Percentiles rank a stretch among this genome's conserved stretches.
These are phyloP conservation scores for Enteromius paludinosus DNA, from an alignment of 2,797 vertebrate genomes.

Conservation along the genomic window DNA sequence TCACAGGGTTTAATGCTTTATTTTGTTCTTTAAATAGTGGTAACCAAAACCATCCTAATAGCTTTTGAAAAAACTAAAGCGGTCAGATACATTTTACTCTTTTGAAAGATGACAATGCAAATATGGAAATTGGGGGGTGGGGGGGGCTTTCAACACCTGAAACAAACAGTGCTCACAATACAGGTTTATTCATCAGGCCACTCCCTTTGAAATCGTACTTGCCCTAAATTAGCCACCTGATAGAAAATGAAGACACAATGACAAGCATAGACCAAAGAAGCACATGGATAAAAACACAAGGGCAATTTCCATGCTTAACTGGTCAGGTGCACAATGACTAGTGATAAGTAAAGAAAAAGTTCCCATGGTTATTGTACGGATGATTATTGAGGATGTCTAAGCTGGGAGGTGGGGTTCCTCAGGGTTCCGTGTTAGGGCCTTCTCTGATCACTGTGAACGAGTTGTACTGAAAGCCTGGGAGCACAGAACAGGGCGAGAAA, in stretches of 20 bases:
- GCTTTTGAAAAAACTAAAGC: not conserved
- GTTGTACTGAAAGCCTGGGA: slow-evolving; percentile 74
- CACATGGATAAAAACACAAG: slow-evolving; percentile 20
- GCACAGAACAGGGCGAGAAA: slow-evolving; percentile 69
- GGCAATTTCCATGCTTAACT: slow-evolving; percentile 16
- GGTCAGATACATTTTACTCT: slow-evolving; percentile 12
- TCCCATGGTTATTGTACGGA: slow-evolving; percentile 68
- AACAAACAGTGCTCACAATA: slow-evolving; percentile 20
- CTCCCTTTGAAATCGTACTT: slow-evolving; percentile 29
- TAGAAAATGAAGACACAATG: slow-evolving; percentile 33
- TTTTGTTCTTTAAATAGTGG: not conserved
- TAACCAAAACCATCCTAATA: slow-evolving; percentile 4
- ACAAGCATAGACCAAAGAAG: slow-evolving; percentile 20
- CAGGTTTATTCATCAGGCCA: slow-evolving; percentile 16
- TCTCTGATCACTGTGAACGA: slow-evolving; percentile 79
- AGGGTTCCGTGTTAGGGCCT: slow-evolving; percentile 71
- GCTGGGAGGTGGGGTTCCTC: slow-evolving; percentile 69
- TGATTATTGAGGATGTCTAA: slow-evolving; percentile 67
- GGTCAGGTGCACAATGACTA: slow-evolving; percentile 25
- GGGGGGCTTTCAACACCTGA: not conserved
- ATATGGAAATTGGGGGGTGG: not conserved
- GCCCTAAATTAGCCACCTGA: slow-evolving; percentile 24
- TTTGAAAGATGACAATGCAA: slow-evolving; percentile 2
- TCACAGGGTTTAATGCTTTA: slow-evolving; percentile 7
- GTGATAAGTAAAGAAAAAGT: slow-evolving; percentile 69